Evolutionary conservation across 2,888 invertebrate species (phyloP).

Genomic region (Itoplectis maculator): DNA sequence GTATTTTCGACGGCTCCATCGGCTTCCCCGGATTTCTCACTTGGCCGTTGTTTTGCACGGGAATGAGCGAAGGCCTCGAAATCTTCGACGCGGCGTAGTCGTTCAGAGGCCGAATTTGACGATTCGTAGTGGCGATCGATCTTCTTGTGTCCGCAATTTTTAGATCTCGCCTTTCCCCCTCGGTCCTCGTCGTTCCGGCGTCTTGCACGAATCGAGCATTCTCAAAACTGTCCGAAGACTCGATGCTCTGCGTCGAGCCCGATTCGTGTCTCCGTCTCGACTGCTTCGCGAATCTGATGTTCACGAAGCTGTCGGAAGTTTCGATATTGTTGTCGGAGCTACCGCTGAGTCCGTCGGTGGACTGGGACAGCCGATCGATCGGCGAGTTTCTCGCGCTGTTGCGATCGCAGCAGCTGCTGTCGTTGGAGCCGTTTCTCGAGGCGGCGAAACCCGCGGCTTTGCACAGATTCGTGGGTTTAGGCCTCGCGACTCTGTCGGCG

Average conservation of each 20-base stretch:
- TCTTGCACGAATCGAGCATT: conserved; percentile 72
- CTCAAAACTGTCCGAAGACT: conserved; percentile 77
- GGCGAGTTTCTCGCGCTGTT: conserved; percentile 52
- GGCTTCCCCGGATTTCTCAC: conserved; percentile 36
- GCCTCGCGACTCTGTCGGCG: conserved; percentile 44
- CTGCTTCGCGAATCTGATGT: conserved; percentile 77
- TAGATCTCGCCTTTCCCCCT: conserved; percentile 55
- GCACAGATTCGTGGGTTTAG: conserved; percentile 59
- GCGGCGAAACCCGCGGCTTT: conserved; percentile 43
- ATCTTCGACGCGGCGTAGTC: conserved; percentile 55
- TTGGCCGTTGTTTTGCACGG: conserved; percentile 69
- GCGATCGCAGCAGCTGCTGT: conserved; percentile 22
- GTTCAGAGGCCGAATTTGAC: conserved; percentile 46
- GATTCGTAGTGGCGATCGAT: conserved; percentile 26
- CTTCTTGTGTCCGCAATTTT: conserved; percentile 28
- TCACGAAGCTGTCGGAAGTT: conserved; percentile 80
- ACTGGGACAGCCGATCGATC: conserved; percentile 64
- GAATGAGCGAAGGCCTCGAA: conserved; percentile 68
- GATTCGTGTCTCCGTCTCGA: conserved; percentile 71
- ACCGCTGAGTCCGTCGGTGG: conserved; percentile 73
- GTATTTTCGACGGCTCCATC: conserved; percentile 54
- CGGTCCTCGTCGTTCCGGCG: conserved; percentile 49
- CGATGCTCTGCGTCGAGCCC: conserved; percentile 76
- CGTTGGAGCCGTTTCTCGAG: conserved; percentile 47
- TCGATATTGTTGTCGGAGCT: conserved; percentile 79